These are phyloP conservation scores for Halocaridina rubra DNA, from an alignment of 2,888 invertebrate species.

Conservation along the genomic window DNA sequence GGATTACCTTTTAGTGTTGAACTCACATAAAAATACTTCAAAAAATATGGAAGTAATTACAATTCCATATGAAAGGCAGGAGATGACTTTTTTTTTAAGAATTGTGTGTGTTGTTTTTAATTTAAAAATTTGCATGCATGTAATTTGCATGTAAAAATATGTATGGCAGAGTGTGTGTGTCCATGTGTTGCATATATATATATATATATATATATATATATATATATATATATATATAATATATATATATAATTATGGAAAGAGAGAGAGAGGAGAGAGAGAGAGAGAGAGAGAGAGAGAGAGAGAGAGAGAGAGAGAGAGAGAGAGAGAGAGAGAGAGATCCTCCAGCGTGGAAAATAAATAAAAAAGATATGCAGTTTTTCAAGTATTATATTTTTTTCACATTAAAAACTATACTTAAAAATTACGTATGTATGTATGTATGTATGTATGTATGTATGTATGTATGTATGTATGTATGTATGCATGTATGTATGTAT, in stretches of 20 bases:
- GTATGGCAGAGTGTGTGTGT: not conserved
- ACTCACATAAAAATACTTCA: not conserved
- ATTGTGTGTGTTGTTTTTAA: not conserved
- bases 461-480: conserved; percentile 9
- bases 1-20: not conserved
- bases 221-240: not conserved
- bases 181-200: not conserved
- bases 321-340: not conserved
- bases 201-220: not conserved
- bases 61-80: not conserved
- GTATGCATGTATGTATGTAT: not conserved
- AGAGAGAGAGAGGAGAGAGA: not conserved
- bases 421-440: not conserved
- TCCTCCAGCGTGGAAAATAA: not conserved
- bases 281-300: not conserved
- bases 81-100: not conserved
- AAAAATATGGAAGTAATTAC: no score
- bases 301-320: no score
- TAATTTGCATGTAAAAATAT: not conserved
- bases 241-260: not conserved
- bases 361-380: not conserved
- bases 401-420: no score
- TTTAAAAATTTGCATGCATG: not conserved
- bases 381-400: not conserved
- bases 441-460: not conserved